These are phyloP conservation scores for Hymenopus coronatus DNA, from an alignment of 2,888 invertebrate species.

Conservation along the genomic window DNA sequence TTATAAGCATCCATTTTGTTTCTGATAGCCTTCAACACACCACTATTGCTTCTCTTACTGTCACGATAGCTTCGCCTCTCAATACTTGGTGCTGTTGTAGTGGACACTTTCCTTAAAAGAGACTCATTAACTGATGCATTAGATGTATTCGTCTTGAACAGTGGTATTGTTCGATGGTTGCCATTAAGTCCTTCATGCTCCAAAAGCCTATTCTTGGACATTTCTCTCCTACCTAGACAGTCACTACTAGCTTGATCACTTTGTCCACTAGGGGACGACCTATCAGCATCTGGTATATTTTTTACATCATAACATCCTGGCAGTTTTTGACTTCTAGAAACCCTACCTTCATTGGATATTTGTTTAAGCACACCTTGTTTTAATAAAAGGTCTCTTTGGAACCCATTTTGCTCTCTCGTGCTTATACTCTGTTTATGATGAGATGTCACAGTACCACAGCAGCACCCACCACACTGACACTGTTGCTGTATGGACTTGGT, in stretches of 20 bases:
- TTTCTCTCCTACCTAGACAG: conserved; percentile 39
- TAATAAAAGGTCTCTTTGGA: conserved; percentile 14
- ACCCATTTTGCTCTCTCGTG: not conserved
- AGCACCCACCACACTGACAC: conserved; percentile 8
- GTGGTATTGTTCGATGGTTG: conserved; percentile 35
- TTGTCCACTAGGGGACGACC: conserved; percentile 83
- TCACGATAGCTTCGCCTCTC: conserved; percentile 32
- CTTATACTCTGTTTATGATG: not conserved
- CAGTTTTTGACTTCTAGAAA: not conserved
- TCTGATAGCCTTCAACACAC: conserved; percentile 27
- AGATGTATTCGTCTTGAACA: conserved; percentile 40
- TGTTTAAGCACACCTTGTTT: not conserved
- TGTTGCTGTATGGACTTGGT: not conserved
- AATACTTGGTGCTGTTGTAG: conserved; percentile 30
- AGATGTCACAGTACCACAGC: not conserved
- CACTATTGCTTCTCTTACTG: conserved; percentile 29
- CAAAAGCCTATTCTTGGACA: not conserved
- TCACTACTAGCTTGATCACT: conserved; percentile 67
- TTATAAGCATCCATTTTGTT: conserved; percentile 33
- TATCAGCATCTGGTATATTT: conserved; percentile 47
- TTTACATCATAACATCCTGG: conserved; percentile 1
- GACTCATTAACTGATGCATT: conserved; percentile 45
- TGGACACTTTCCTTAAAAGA: conserved; percentile 40
- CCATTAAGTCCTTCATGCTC: not conserved
- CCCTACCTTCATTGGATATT: not conserved